Evolutionary conservation across 2,888 invertebrate species (phyloP).

Genomic region (Chydorus sphaericus): DNA sequence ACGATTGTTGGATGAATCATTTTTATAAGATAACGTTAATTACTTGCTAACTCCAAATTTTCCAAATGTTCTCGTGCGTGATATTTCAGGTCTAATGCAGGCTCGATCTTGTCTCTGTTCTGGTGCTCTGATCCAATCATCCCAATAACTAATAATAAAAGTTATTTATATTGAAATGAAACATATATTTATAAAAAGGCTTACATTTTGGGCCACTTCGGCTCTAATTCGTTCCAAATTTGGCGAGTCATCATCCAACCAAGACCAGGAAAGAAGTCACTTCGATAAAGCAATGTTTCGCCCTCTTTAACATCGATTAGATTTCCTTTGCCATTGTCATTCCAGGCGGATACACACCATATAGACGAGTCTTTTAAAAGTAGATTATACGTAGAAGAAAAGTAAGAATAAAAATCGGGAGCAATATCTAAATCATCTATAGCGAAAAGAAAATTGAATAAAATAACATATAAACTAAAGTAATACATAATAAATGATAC

Average conservation of each 20-base stretch:
- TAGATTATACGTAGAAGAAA: constrained; percentile 78
- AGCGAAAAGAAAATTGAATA: constrained; percentile 18
- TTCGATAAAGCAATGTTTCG: constrained; percentile 73
- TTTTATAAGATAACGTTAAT: constrained; percentile 13
- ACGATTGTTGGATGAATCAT: constrained; percentile 45
- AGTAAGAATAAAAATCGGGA: constrained; percentile 95
- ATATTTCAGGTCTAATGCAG: constrained; percentile 93
- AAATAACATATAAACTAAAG: constrained; percentile 10
- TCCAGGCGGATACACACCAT: constrained; percentile 99
- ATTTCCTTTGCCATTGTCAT: constrained; percentile 89
- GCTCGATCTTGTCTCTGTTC: constrained; percentile 72
- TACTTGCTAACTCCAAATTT: constrained; percentile 70
- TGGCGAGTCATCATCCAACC: constrained; percentile 88
- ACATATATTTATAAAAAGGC: constrained; percentile 25
- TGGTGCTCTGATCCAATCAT: constrained; percentile 96
- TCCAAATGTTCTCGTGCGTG: constrained; percentile 90
- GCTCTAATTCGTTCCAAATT: constrained; percentile 68
- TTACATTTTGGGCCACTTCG: constrained; percentile 89
- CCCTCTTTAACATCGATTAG: constrained; percentile 51
- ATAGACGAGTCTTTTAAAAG: constrained; percentile 67
- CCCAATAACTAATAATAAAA: constrained; percentile 67
- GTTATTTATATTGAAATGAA: background rate
- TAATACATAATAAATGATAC: constrained; percentile 40
- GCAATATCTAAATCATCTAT: constrained; percentile 92
- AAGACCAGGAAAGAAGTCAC: constrained; percentile 96